Conservation (phyloP, 1,140 invertebrate genomes). For the Onthophagus taurus region DNA sequence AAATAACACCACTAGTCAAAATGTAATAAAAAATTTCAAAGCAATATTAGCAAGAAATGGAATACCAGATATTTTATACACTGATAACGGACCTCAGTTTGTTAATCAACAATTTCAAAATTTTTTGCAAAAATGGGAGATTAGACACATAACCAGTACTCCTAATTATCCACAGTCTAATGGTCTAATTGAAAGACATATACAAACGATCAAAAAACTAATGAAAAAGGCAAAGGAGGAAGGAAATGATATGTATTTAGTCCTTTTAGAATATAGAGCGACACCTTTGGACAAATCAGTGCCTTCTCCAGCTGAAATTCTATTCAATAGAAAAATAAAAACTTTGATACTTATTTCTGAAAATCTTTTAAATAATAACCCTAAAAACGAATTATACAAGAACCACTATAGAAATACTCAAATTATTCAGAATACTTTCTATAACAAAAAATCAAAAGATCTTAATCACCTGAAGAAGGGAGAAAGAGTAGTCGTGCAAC, state of each 20-base stretch:
- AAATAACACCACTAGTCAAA: neutral
- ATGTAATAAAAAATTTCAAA: conserved; percentile 1
- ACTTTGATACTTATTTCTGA: conserved; percentile 1
- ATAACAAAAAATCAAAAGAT: conserved; percentile 6
- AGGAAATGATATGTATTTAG: conserved; percentile 7
- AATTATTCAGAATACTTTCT: conserved; percentile 2
- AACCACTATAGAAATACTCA: neutral
- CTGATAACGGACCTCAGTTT: conserved; percentile 18
- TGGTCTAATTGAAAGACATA: conserved; percentile 7
- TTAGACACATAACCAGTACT: conserved; percentile 11
- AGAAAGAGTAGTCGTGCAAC: neutral
- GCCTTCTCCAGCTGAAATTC: conserved; percentile 8
- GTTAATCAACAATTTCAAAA: conserved; percentile 32
- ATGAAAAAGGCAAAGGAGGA: conserved; percentile 8
- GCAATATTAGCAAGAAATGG: conserved; percentile 17
- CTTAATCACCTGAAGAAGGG: neutral
- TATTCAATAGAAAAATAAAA: conserved; percentile 6
- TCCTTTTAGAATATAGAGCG: conserved; percentile 9
- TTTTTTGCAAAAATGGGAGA: conserved; percentile 31
- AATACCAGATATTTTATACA: conserved; percentile 16
- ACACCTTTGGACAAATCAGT: conserved; percentile 3
- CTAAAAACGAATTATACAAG: neutral
- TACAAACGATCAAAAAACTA: conserved; percentile 12
- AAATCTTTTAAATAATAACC: conserved; percentile 1
- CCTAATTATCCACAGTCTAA: conserved; percentile 10